Evolutionary conservation across 2,113 vertebrate genomes (phyloP).

Genomic region (Aptenodytes forsteri): DNA sequence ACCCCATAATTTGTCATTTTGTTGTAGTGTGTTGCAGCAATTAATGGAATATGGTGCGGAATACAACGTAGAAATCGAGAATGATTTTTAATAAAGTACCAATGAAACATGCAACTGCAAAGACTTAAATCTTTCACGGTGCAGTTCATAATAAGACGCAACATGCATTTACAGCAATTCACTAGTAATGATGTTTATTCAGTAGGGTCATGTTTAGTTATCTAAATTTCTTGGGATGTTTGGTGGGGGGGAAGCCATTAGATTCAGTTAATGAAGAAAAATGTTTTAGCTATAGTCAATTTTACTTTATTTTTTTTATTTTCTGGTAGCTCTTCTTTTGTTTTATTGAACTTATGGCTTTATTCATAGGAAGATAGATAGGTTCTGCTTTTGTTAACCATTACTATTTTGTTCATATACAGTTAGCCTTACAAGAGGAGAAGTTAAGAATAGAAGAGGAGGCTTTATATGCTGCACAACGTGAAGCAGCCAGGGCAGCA

Average conservation of each 20-base stretch:
- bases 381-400: conserved; percentile 88
- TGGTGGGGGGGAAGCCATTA: neutral
- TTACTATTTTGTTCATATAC: conserved; percentile 88
- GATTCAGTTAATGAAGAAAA: neutral
- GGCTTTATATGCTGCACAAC: conserved; percentile 93
- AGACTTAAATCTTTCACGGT: neutral
- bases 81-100: neutral
- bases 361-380: conserved; percentile 79
- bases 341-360: conserved; percentile 59
- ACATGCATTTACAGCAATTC: neutral
- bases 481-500: conserved; percentile 94
- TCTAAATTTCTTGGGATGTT: neutral
- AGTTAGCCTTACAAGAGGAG: conserved; percentile 99
- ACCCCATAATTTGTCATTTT: neutral
- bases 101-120: neutral
- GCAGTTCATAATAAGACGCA: neutral
- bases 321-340: conserved; percentile 58
- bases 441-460: conserved; percentile 99
- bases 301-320: conserved; percentile 55
- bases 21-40: neutral
- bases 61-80: neutral
- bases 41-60: neutral
- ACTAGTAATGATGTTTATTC: neutral
- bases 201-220: neutral
- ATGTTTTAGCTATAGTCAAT: neutral